Base-by-base conservation (phyloP, 2,113 vertebrate genomes). In the Pimephales promelas region DNA sequence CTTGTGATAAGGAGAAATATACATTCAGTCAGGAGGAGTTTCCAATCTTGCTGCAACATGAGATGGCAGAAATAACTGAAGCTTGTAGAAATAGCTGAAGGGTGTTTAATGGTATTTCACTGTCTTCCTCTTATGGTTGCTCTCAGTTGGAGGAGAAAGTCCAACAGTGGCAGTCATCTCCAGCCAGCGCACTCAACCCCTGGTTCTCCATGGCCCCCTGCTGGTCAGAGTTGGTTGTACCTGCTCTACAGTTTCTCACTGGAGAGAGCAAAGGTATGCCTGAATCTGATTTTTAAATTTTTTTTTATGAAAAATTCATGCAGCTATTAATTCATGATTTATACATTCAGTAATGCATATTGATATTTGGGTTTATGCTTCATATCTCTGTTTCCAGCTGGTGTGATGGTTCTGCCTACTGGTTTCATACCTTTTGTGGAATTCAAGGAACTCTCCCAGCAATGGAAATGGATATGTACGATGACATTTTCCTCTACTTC, bases 391-490 rank as follows among this genome's bases (percentile, higher is more conserved):
- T 64, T 6, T 76, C 7, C 83, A 95, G 94, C 93, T 86, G 94
- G 93, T 54, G 92, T 92, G 86, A 89, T 91, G 95, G 94, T 94
- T 31, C 88, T 95, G 62, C 95, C 97, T 66, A 95, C 95, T 85
- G 97, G 96, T 78, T 97, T 98, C 86, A 94, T 94, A 74, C 96
- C 97, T 10, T 97, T 96, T 90, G 97, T 97, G 86, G 98, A 97
- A 86, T 98, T 98, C 91, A 93, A 90, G 81, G 98, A 99, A 84
- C 95, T 96, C 80, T 93, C 92, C 11, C 97, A 99, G 90, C 97
- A 98, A 89, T 99, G 98, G 98, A 96, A 96, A 76, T 95, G 98
- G 92, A 94, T 96, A 0, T 95, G 98, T 98, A 90, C 94, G 95
- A 92, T 8, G 2, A 36, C 13, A 3, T 74, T 84, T 11, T 36